Base-by-base conservation (phyloP, 53 echinoderm and acorn worm species). In the Arbacia lixula region DNA sequence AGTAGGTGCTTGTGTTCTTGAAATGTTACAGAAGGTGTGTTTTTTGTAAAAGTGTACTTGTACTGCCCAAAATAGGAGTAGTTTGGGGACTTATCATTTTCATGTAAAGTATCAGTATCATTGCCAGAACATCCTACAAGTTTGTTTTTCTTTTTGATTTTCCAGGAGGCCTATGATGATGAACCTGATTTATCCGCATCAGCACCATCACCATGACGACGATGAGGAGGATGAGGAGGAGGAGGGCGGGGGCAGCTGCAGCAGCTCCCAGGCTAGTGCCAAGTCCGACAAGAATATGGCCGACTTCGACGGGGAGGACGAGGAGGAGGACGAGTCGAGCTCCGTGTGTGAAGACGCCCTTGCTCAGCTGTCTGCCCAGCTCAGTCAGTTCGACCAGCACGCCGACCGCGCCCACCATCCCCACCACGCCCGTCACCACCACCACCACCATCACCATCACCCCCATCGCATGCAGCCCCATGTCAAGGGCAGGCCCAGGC, bases 241-340 rank as follows among this genome's bases (percentile, higher is more conserved):
- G 69, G 84, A 84, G 49, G 84, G 91, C 14, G 94, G 91, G 2
- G 91, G 85, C 6, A 89, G 89, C 46, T 94, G 94, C 81, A 94
- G 94, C 71, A 94, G 94, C 89, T 91, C 91, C 9, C 91, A 91
- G 65, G 91, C 87, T 74, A 94, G 94, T 36, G 91, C 94, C 60
- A 94, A 91, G 69, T 94, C 94, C 0, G 91, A 94, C 78, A 94
- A 94, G 71, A 94, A 94, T 91, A 91, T 94, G 94, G 91, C 91
- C 3, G 94, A 94, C 81, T 94, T 94, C 87, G 94, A 94, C 31
- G 94, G 91, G 21, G 94, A 94, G 60, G 94, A 94, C 19, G 92
- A 88, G n/a, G 90, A 86, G 12, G 91, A 91, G 69, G 93, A 92
- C 27, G 88, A 89, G 34, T 81, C 82, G 0, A 81, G 82, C 33